Evolutionary conservation across 2,797 vertebrate genomes (phyloP).

Genomic region (Phrynocephalus guinanensis): DNA sequence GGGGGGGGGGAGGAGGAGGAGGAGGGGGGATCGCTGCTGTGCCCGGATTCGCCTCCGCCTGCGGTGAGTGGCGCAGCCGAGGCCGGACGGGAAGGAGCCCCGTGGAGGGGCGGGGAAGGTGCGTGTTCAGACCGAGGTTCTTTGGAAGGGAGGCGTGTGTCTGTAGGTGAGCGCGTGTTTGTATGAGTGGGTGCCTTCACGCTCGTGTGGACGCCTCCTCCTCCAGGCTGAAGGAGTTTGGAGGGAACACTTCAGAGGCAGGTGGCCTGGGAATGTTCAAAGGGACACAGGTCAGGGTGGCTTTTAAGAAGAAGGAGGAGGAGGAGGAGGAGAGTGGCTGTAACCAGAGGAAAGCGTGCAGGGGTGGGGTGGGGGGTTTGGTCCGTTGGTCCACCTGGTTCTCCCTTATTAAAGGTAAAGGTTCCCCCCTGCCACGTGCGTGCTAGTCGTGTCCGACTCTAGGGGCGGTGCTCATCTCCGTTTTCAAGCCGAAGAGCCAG

Average conservation of each 20-base stretch:
- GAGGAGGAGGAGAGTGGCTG: not conserved
- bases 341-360: not conserved
- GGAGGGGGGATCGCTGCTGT: not conserved
- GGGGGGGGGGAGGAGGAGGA: not conserved
- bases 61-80: not conserved
- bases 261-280: not conserved
- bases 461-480: too few relatives aligned
- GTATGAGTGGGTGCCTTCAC: too few relatives aligned
- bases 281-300: not conserved
- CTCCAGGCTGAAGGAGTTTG: not conserved
- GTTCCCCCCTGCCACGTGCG: too few relatives aligned
- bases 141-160: not conserved
- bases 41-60: not conserved
- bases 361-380: not conserved
- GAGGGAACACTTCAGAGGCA: not conserved
- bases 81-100: not conserved
- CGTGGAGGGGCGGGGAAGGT: constrained; percentile 10
- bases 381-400: not conserved
- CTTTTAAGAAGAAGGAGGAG: not conserved
- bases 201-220: too few relatives aligned
- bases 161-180: too few relatives aligned
- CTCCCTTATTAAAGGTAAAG: not conserved
- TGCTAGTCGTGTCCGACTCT: too few relatives aligned
- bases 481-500: too few relatives aligned
- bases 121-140: not conserved